Conservation (phyloP, 2,797 vertebrate genomes). For the Artibeus jamaicensis region DNA sequence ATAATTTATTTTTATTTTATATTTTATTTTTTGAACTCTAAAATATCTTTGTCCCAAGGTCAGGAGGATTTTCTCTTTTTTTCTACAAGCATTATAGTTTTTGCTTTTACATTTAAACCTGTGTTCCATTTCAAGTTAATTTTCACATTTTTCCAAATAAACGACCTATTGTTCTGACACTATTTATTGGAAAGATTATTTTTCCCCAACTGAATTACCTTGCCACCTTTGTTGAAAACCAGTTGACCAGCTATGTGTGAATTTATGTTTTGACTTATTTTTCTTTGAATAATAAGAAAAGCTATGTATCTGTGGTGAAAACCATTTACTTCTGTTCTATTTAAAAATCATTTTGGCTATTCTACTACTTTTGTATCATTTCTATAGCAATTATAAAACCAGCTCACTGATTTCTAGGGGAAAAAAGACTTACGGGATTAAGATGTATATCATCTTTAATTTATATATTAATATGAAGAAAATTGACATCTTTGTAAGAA, state of each 20-base stretch:
- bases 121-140: neutral
- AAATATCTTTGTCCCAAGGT: neutral
- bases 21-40: neutral
- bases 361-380: neutral
- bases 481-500: neutral
- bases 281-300: neutral
- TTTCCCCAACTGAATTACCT: neutral
- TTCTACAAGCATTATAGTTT: neutral
- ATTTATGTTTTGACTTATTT: neutral
- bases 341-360: neutral
- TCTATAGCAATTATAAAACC: neutral
- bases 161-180: neutral
- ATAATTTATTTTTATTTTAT: neutral
- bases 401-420: neutral
- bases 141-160: neutral
- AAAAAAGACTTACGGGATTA: neutral
- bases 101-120: neutral
- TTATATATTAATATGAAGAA: neutral
- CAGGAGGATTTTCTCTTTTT: neutral
- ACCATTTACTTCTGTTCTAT: neutral
- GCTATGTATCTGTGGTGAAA: neutral
- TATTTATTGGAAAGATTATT: neutral
- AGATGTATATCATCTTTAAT: neutral
- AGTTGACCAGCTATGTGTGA: neutral
- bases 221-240: neutral